These are phyloP conservation scores for Pinna nobilis DNA, from an alignment of 1,140 invertebrate genomes.

Conservation along the genomic window DNA sequence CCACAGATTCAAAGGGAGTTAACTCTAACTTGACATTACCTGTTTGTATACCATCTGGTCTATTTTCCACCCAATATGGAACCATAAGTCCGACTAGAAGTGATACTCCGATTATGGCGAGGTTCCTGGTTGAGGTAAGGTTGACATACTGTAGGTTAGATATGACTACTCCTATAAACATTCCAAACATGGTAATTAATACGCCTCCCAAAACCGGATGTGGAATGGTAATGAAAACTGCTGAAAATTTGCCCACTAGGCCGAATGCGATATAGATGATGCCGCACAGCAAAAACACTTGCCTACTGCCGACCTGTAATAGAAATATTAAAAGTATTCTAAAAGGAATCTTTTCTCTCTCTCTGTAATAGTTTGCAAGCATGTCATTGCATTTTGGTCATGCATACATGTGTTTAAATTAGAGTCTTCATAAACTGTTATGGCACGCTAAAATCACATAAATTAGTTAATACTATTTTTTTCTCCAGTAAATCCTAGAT, in stretches of 20 bases:
- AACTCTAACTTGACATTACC: conserved; percentile 71
- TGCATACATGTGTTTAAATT: too few relatives aligned
- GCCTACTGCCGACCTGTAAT: conserved; percentile 85
- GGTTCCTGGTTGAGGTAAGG: conserved; percentile 85
- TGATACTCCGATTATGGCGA: conserved; percentile 90
- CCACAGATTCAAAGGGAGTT: neutral
- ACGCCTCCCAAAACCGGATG: conserved; percentile 90
- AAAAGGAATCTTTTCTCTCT: too few relatives aligned
- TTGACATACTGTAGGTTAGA: conserved; percentile 87
- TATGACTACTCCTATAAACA: conserved; percentile 73
- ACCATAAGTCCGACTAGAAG: conserved; percentile 88
- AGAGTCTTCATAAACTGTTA: too few relatives aligned
- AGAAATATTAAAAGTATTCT: too few relatives aligned
- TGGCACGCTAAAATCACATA: too few relatives aligned
- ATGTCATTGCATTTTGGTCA: too few relatives aligned
- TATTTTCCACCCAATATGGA: conserved; percentile 80
- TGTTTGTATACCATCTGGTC: conserved; percentile 81
- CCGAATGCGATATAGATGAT: conserved; percentile 87
- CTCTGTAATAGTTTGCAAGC: too few relatives aligned
- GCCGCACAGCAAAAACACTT: conserved; percentile 89
- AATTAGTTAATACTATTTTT: neutral
- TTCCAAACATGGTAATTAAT: conserved; percentile 90
- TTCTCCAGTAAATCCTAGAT: neutral
- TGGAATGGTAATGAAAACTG: conserved; percentile 91
- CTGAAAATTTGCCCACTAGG: conserved; percentile 82